Evolutionary conservation across 2,888 invertebrate genomes (phyloP), one percentile per base, ranked within the genome.

Genomic region (Scaptomyza tumidula): DNA sequence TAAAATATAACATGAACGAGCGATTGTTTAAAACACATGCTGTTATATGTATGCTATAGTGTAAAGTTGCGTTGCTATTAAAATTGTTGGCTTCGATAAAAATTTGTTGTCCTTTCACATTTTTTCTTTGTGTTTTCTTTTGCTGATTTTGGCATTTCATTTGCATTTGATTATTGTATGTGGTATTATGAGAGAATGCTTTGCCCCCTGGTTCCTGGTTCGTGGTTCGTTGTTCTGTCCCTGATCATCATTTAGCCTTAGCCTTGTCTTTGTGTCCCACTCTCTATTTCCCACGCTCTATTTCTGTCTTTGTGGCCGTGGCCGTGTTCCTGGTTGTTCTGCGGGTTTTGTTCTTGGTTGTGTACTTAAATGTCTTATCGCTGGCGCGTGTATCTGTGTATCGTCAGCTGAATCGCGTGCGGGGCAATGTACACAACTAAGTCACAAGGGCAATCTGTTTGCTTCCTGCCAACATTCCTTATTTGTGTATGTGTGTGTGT

Each of bases 141-240:
- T 46, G 62, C 72, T 71, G 66, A 29, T 66, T 76, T 60, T 73
- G 70, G 78, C 77, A 71, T 74, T 78, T 61, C 75, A 84, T 84
- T 81, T 84, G 85, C 75, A 80, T 80, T 80, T 78, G 59, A 74
- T 80, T 80, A 77, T 24, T 59, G 37, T 68, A 63, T 46, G 39
- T 58, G 41, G 52, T 50, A 53, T 49, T 39, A 33, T 33, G 27
- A 48, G 37, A 33, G 54, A 61, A 59, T 43, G 37, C 13, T 24
- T 5, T 19, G 19, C 35, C 50, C 24, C 3, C 24, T 24, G 24
- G 29, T 29, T 7, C 31, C 9, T 31, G 1, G 33, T 33, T 10
- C 33, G 6, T 33, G 33, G 9, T 35, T 19, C 33, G 10, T 4
- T 2, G 35, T 5, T 37, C 6, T 16, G 16, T 16, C 16, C 19